Conservation (phyloP, 1,140 invertebrate species). For the Zaprionus vittiger region DNA sequence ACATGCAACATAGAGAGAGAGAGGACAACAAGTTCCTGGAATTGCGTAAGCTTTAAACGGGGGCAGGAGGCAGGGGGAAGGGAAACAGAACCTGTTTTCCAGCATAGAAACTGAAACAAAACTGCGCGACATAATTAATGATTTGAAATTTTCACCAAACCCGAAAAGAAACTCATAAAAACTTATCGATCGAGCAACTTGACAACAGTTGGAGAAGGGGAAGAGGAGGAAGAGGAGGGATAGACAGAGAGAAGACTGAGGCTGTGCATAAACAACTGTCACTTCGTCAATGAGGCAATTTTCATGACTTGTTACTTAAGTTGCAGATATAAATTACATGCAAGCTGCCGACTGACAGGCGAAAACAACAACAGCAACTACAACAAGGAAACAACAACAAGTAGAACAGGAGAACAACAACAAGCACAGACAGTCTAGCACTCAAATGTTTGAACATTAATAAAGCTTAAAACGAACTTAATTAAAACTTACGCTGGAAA, state of each 20-base stretch:
- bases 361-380: conserved; percentile 1
- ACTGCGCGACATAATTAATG: conserved; percentile 69
- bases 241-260: too few species aligned
- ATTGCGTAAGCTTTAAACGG: conserved; percentile 55
- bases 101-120: not conserved
- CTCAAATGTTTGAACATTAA: conserved; percentile 34
- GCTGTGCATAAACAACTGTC: conserved; percentile 27
- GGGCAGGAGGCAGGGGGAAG: not conserved
- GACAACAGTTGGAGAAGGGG: conserved; percentile 20
- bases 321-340: conserved; percentile 47
- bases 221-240: not conserved
- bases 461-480: conserved; percentile 50
- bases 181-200: conserved; percentile 56
- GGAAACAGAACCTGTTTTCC: conserved; percentile 55
- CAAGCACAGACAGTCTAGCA: not conserved
- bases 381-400: not conserved
- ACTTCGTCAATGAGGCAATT: conserved; percentile 30
- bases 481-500: conserved; percentile 53
- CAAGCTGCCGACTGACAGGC: conserved; percentile 29
- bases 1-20: not conserved
- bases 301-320: conserved; percentile 40
- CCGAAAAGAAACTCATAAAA: conserved; percentile 51
- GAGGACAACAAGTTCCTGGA: conserved; percentile 61
- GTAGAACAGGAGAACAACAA: not conserved
- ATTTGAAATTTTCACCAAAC: conserved; percentile 68